Conservation (phyloP, 2,113 vertebrate species). For the Laterallus jamaicensis region DNA sequence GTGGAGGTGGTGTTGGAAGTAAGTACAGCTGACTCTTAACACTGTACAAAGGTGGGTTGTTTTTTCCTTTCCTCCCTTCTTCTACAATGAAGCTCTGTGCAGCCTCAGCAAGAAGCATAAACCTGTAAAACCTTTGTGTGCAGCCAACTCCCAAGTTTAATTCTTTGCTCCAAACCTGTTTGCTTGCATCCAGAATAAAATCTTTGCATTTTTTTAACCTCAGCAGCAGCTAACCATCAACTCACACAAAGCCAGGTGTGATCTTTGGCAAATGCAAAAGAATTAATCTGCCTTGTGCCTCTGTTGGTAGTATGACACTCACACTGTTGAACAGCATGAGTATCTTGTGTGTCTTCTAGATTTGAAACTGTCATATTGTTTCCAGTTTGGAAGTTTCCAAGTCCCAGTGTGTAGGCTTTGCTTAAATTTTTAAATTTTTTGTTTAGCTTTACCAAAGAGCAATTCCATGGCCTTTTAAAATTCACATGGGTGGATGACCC, state of each 20-base stretch:
- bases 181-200: not conserved
- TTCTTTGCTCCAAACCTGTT: not conserved
- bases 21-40: not conserved
- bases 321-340: not conserved
- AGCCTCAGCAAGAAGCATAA: not conserved
- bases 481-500: not conserved
- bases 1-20: not conserved
- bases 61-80: too few species aligned
- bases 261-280: not conserved
- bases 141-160: not conserved
- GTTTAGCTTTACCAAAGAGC: not conserved
- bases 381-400: not conserved
- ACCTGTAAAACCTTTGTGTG: not conserved
- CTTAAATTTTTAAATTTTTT: not conserved
- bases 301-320: not conserved
- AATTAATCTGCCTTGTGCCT: not conserved
- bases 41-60: not conserved
- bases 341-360: not conserved
- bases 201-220: not conserved
- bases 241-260: not conserved
- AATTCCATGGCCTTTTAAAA: not conserved
- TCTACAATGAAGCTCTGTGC: not conserved
- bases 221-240: not conserved
- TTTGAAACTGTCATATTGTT: not conserved
- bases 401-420: not conserved